phyloP scores from a whole-genome alignment of 23 tunicate species.

The Halocynthia roretzi region DNA sequence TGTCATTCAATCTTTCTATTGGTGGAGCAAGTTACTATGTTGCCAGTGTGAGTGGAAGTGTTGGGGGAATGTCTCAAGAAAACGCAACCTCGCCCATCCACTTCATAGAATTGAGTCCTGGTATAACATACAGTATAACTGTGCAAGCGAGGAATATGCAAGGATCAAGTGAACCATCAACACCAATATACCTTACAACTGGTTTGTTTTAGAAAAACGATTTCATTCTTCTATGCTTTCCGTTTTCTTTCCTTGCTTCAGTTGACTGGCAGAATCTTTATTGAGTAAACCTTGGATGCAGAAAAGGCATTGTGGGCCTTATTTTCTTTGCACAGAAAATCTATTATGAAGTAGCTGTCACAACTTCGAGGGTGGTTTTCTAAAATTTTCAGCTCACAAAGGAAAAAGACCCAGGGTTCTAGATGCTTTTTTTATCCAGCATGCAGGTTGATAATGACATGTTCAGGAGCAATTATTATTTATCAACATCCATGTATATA shows the following conservation, averaged over 20 bases:
- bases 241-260: background rate
- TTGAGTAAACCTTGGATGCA: no score
- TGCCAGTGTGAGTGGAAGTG: slow-evolving; percentile 7
- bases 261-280: no score
- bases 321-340: background rate
- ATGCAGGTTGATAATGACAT: no score
- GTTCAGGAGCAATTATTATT: no score
- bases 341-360: no score
- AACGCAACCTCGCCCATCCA: slow-evolving; percentile 1
- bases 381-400: no score
- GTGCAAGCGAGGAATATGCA: slow-evolving; percentile 6
- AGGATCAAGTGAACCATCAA: background rate
- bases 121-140: slow-evolving; percentile 25
- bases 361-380: no score
- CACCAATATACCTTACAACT: background rate
- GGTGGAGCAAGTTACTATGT: slow-evolving; percentile 23
- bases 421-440: no score
- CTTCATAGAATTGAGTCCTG: slow-evolving; percentile 25
- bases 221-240: background rate
- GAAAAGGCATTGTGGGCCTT: background rate
- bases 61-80: background rate
- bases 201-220: slow-evolving; percentile 2
- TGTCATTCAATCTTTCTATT: slow-evolving; percentile 6
- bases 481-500: no score
- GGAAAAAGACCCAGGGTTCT: no score